Evolutionary conservation across 2,888 invertebrate genomes (phyloP).

Genomic region (Drosophila yooni): DNA sequence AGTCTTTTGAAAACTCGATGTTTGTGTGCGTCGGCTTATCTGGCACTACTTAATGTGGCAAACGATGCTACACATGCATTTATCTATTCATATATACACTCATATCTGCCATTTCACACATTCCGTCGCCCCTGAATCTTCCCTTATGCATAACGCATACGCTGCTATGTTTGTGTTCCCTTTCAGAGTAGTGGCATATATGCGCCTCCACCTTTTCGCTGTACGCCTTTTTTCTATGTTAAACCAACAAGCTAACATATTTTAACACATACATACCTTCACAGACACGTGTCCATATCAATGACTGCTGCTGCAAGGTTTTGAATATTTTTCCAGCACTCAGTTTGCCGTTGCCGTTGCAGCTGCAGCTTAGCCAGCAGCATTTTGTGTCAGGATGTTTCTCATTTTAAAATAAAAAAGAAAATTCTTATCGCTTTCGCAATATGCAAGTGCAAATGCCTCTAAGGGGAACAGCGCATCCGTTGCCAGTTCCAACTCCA

Average conservation of each 20-base stretch:
- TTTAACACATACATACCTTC: slow-evolving; percentile 64
- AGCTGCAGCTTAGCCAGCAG: slow-evolving; percentile 63
- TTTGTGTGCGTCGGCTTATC: slow-evolving; percentile 27
- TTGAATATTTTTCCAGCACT: slow-evolving; percentile 72
- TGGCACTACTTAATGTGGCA: slow-evolving; percentile 51
- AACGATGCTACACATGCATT: slow-evolving; percentile 48
- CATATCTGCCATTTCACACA: slow-evolving; percentile 45
- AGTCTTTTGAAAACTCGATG: slow-evolving; percentile 34
- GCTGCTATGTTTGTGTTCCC: slow-evolving; percentile 39
- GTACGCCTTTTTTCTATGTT: slow-evolving; percentile 63
- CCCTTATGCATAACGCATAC: slow-evolving; percentile 67
- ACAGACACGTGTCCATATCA: slow-evolving; percentile 72
- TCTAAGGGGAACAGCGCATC: slow-evolving; percentile 70
- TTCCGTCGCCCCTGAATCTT: not conserved
- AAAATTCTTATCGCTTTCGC: slow-evolving; percentile 77
- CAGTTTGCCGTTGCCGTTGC: slow-evolving; percentile 33
- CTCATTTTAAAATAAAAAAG: slow-evolving; percentile 78
- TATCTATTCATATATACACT: slow-evolving; percentile 44
- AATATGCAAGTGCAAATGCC: slow-evolving; percentile 75
- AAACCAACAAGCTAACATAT: slow-evolving; percentile 81
- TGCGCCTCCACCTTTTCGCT: slow-evolving; percentile 74
- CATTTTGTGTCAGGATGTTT: slow-evolving; percentile 73
- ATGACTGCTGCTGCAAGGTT: slow-evolving; percentile 65
- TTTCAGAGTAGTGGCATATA: slow-evolving; percentile 50
- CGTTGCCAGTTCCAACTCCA: slow-evolving; percentile 36